phyloP scores from a whole-genome alignment of 2,113 vertebrate species.

The Dicrurus megarhynchus region DNA sequence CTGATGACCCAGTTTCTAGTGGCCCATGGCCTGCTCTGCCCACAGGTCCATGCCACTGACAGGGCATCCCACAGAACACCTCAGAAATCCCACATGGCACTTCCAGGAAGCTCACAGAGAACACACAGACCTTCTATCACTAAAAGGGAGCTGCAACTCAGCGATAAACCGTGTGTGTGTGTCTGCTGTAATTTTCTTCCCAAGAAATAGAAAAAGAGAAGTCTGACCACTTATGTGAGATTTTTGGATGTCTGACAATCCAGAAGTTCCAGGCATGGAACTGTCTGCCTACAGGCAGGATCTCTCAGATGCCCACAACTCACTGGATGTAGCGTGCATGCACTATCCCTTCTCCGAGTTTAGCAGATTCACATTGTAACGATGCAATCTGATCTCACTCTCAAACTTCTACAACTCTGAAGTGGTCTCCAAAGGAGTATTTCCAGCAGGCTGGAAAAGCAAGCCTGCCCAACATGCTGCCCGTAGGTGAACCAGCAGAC shows the following conservation, averaged over 20 bases:
- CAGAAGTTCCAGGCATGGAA: not conserved
- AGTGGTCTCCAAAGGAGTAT: not conserved
- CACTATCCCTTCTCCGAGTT: not conserved
- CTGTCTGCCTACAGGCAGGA: not conserved
- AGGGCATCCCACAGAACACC: not conserved
- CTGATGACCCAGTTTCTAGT: not conserved
- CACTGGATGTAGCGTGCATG: accelerated
- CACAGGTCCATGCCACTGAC: not conserved
- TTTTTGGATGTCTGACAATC: not conserved
- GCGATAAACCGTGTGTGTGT: not conserved
- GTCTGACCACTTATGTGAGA: not conserved
- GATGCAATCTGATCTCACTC: not conserved
- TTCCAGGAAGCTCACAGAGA: not conserved
- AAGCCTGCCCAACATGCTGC: not conserved
- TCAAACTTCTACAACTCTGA: not conserved
- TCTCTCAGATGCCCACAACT: not conserved
- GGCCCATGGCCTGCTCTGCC: not conserved
- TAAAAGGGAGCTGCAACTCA: not conserved
- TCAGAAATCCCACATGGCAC: not conserved
- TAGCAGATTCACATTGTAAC: accelerated
- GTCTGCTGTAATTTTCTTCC: not conserved
- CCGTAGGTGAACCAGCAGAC: not conserved
- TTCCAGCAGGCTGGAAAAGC: not conserved
- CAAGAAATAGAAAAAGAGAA: not conserved
- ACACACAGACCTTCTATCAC: not conserved